Evolutionary conservation across 2,888 invertebrate genomes (phyloP).

Genomic region (Netelia melanura): DNA sequence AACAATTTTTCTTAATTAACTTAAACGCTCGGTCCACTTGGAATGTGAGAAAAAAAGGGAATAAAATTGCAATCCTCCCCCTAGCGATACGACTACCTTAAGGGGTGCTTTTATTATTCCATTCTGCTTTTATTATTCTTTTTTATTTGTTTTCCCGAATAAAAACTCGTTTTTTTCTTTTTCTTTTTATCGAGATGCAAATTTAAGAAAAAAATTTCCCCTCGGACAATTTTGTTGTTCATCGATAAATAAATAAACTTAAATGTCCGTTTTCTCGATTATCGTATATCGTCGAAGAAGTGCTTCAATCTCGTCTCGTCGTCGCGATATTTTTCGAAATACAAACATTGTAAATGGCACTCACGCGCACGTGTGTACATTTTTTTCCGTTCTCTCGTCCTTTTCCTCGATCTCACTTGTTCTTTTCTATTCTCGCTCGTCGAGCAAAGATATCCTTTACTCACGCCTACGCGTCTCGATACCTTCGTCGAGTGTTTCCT

Average conservation of each 20-base stretch:
- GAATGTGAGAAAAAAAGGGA: no score
- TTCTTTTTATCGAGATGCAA: no score
- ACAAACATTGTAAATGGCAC: slow-evolving; percentile 4
- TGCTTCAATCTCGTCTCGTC: not conserved
- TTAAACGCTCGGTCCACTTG: no score
- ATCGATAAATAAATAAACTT: not conserved
- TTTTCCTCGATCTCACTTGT: not conserved
- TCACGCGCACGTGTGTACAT: slow-evolving; percentile 8
- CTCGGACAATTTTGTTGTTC: no score
- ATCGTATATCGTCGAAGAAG: not conserved
- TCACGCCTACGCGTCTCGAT: not conserved
- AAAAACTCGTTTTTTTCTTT: no score
- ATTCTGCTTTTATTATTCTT: no score
- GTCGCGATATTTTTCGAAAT: not conserved
- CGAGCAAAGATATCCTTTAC: not conserved
- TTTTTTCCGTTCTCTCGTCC: not conserved
- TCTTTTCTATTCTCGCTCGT: not conserved
- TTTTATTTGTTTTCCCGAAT: no score
- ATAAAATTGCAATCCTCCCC: no score
- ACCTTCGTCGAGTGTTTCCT: not conserved
- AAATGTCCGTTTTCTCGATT: not conserved
- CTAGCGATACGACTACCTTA: no score
- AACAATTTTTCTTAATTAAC: no score
- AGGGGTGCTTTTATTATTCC: no score
- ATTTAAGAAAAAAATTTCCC: no score